Conservation (phyloP, 2,888 invertebrate species). For the Tachina fera region DNA sequence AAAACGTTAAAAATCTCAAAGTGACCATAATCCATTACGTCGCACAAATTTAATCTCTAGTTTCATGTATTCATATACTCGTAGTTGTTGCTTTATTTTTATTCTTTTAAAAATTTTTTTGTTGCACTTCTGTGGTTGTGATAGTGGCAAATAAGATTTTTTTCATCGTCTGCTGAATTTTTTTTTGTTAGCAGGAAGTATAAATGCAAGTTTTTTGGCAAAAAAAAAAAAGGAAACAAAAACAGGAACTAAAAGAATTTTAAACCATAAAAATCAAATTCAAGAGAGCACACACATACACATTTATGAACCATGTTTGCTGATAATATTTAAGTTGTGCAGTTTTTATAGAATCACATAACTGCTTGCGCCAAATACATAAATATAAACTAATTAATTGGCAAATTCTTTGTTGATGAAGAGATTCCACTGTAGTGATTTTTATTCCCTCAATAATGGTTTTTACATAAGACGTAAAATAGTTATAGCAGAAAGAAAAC, state of each 20-base stretch:
- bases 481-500: no score
- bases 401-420: no score
- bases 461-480: no score
- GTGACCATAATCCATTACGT: constrained; percentile 61
- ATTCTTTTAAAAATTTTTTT: constrained; percentile 2
- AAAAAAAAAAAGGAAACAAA: neutral
- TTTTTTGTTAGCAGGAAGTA: constrained; percentile 1
- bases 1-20: constrained; percentile 57
- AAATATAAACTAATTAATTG: no score
- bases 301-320: neutral
- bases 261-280: neutral
- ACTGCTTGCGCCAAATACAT: neutral
- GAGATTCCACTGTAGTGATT: no score
- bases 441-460: no score
- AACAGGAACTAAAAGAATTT: neutral
- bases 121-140: neutral
- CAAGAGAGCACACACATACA: neutral
- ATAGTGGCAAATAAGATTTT: neutral
- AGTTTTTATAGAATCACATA: neutral
- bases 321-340: neutral
- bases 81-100: neutral
- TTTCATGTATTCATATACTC: neutral
- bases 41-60: constrained; percentile 55
- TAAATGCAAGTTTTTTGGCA: constrained; percentile 34
- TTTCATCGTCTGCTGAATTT: constrained; percentile 17